These are phyloP conservation scores for Kradibia gibbosae DNA, from an alignment of 1,140 invertebrate genomes.

Conservation along the genomic window DNA sequence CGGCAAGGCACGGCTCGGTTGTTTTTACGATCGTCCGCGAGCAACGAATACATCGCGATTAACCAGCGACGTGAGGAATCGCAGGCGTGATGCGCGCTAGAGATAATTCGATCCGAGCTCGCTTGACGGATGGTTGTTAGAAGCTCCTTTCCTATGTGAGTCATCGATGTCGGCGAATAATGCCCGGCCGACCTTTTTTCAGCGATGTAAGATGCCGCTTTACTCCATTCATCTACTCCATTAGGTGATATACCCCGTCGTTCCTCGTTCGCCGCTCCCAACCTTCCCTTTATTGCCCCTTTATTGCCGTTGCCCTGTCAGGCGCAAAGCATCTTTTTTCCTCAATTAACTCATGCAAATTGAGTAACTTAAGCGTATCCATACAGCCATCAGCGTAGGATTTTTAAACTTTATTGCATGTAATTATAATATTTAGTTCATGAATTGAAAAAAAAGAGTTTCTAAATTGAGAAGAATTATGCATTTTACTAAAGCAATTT, in stretches of 20 bases:
- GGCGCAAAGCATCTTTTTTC: too few relatives aligned
- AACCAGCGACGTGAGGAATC: background rate
- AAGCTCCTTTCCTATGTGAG: background rate
- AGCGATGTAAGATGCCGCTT: background rate
- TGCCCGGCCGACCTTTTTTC: background rate
- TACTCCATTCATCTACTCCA: background rate
- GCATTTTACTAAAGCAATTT: background rate
- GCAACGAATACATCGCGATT: background rate
- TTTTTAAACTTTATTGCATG: background rate
- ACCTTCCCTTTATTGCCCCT: too few relatives aligned
- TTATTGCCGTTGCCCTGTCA: too few relatives aligned
- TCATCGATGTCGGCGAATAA: conserved; percentile 16
- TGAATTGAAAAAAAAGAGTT: background rate
- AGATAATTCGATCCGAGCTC: conserved; percentile 26
- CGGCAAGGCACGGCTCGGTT: too few relatives aligned
- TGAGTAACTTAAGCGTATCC: background rate
- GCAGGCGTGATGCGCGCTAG: background rate
- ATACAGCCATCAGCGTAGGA: background rate
- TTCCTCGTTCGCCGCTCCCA: too few relatives aligned
- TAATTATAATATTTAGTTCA: background rate
- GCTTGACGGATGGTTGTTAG: background rate
- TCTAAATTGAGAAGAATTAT: background rate
- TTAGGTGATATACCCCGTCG: background rate
- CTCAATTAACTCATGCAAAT: background rate
- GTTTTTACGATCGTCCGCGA: conserved; percentile 28